A percentile compares a stretch with the other conserved stretches of the same genome.
Evolutionary conservation across 2,888 invertebrate genomes (phyloP).

Genomic region (Acleris cristana): DNA sequence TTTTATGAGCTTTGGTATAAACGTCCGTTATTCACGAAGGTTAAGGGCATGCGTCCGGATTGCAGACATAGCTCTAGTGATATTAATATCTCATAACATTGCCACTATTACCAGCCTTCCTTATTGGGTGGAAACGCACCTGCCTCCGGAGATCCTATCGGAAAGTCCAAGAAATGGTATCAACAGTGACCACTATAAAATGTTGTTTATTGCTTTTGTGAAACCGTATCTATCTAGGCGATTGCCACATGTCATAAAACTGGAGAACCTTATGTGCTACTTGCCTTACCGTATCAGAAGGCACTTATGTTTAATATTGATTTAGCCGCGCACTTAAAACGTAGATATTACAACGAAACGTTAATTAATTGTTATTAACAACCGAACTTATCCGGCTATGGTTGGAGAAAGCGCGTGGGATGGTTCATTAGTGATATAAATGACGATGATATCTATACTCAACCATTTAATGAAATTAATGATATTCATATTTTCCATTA

Average conservation of each 20-base stretch:
- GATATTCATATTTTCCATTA: not conserved
- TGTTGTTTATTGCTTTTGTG: slow-evolving; percentile 55
- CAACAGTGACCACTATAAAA: slow-evolving; percentile 60
- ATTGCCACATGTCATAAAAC: slow-evolving; percentile 30
- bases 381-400: slow-evolving; percentile 1
- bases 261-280: slow-evolving; percentile 29
- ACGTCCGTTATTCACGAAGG: slow-evolving; percentile 28
- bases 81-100: slow-evolving; percentile 36
- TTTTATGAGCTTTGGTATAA: slow-evolving; percentile 21
- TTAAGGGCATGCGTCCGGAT: slow-evolving; percentile 37
- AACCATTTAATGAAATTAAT: not conserved
- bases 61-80: slow-evolving; percentile 23
- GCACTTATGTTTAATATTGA: slow-evolving; percentile 21
- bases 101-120: slow-evolving; percentile 29
- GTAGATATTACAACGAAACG: slow-evolving; percentile 13
- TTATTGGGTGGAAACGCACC: slow-evolving; percentile 31
- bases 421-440: slow-evolving; percentile 9
- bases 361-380: slow-evolving; percentile 25
- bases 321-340: slow-evolving; percentile 26
- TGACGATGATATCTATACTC: slow-evolving; percentile 1
- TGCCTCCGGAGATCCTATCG: slow-evolving; percentile 48
- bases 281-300: slow-evolving; percentile 17
- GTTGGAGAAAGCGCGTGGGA: slow-evolving; percentile 35
- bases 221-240: slow-evolving; percentile 44
- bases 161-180: slow-evolving; percentile 54